Evolutionary conservation across 2,113 vertebrate species (phyloP).

Genomic region (Anser cygnoides): DNA sequence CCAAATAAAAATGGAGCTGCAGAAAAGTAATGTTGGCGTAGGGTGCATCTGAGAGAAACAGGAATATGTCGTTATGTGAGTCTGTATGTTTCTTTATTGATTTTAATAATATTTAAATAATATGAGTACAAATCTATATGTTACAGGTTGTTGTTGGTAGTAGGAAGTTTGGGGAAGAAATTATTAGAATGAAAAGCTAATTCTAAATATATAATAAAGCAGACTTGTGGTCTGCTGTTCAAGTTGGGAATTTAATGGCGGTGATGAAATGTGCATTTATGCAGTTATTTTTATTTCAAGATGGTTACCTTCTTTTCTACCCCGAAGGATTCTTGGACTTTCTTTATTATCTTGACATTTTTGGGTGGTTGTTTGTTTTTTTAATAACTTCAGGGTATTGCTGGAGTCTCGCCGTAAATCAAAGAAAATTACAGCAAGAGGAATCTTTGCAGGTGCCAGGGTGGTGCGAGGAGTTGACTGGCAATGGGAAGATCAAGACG

Average conservation of each 20-base stretch:
- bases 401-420: conserved; percentile 98
- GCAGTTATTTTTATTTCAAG: not conserved
- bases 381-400: conserved; percentile 86
- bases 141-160: not conserved
- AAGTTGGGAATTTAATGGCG: not conserved
- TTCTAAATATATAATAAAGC: not conserved
- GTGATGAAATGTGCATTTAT: not conserved
- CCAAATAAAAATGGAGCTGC: not conserved
- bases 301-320: not conserved
- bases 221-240: not conserved
- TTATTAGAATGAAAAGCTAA: not conserved
- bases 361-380: conserved; percentile 34
- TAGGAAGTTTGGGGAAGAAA: not conserved
- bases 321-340: not conserved
- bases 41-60: not conserved
- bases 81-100: not conserved
- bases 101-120: not conserved
- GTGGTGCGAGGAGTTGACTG: conserved; percentile 98
- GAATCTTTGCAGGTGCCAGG: conserved; percentile 95
- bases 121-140: rapidly evolving
- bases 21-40: not conserved
- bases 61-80: not conserved
- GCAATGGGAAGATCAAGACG: conserved; percentile 99
- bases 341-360: conserved; percentile 7
- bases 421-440: conserved; percentile 98